phyloP scores from a whole-genome alignment of 2,113 vertebrate species.

The Megaleporinus macrocephalus region DNA sequence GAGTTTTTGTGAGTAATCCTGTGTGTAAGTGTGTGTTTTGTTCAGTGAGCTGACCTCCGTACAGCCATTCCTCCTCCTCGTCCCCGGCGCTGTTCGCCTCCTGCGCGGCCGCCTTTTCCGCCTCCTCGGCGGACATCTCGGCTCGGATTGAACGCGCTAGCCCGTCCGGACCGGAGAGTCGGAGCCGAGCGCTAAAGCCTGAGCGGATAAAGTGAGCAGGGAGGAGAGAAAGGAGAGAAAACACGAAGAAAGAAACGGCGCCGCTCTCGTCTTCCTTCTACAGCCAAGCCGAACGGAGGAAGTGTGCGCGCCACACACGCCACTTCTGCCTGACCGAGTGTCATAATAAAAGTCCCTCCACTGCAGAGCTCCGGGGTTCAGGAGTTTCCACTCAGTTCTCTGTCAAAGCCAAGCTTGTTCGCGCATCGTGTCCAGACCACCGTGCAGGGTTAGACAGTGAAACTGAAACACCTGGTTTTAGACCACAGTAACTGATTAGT shows the following conservation, averaged over 20 bases:
- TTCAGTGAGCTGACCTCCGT: no score
- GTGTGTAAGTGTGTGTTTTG: no score
- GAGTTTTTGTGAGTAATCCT: no score
- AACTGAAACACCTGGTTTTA: no score
- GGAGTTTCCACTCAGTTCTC: no score
- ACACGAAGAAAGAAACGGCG: neutral
- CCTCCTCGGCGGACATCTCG: conserved; percentile 76
- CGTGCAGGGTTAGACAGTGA: no score
- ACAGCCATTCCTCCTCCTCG: conserved; percentile 82
- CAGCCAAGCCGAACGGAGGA: neutral
- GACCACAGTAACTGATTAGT: no score
- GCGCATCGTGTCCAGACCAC: no score
- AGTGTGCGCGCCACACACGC: neutral
- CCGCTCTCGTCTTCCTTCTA: neutral
- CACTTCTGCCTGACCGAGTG: neutral
- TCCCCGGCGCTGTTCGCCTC: conserved; percentile 69
- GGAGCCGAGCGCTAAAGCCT: neutral
- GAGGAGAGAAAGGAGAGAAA: neutral
- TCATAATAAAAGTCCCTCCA: neutral
- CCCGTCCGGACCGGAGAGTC: neutral
- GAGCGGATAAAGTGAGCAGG: neutral
- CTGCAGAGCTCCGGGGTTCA: no score
- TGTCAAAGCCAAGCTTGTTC: no score
- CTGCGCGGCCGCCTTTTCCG: conserved; percentile 52
- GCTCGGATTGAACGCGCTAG: neutral